A percentile compares a stretch with the other conserved stretches of the same genome.
These are phyloP conservation scores for Vombatus ursinus DNA, from an alignment of 2,113 vertebrate genomes.

Conservation along the genomic window DNA sequence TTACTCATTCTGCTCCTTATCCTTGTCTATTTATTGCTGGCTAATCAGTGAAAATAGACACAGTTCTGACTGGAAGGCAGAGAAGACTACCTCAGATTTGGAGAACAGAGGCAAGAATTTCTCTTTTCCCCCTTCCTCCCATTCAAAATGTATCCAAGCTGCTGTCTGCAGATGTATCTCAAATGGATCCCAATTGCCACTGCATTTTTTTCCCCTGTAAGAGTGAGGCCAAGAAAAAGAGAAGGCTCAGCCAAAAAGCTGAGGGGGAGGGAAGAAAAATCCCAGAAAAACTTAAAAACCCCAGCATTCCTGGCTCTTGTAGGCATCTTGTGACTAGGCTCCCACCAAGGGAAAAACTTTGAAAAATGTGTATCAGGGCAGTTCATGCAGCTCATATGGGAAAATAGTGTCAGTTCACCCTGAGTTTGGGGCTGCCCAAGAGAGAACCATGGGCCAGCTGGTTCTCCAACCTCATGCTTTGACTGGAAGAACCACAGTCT, in stretches of 20 bases:
- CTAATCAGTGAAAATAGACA: not conserved
- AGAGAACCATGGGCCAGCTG: not conserved
- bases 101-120: slow-evolving; percentile 6
- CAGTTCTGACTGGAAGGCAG: not conserved
- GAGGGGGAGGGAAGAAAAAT: not conserved
- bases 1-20: not conserved
- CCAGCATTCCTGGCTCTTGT: slow-evolving; percentile 12
- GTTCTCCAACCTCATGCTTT: not conserved
- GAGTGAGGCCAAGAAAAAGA: slow-evolving; percentile 36
- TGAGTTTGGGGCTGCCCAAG: not conserved
- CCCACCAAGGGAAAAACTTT: not conserved
- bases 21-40: not conserved
- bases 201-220: not conserved
- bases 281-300: not conserved
- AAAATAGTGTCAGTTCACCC: too few species aligned
- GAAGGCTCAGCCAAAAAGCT: slow-evolving; percentile 28
- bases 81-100: not conserved
- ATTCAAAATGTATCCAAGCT: not conserved
- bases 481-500: not conserved
- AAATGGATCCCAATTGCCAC: not conserved
- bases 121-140: slow-evolving; percentile 9
- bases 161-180: slow-evolving; percentile 46
- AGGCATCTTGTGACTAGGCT: not conserved
- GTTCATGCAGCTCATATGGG: not conserved
- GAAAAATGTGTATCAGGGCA: not conserved